A percentile compares a stretch with the other conserved stretches of the same genome.
These are phyloP conservation scores for Ganaspis sp. DNA, from an alignment of 1,140 invertebrate species.

Conservation along the genomic window DNA sequence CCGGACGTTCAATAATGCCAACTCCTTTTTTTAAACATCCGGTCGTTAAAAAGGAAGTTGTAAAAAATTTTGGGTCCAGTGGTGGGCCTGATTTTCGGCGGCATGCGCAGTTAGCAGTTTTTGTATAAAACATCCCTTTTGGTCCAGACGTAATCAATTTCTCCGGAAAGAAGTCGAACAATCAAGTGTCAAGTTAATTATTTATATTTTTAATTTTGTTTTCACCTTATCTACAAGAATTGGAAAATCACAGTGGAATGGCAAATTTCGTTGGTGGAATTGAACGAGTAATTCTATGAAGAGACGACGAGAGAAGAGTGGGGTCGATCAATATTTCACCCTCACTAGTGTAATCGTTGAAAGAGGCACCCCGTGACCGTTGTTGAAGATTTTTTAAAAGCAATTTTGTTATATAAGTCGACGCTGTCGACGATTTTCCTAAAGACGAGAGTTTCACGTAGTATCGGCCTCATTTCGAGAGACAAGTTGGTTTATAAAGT, in stretches of 20 bases:
- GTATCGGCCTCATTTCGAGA: background rate
- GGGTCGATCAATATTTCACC: conserved; percentile 64
- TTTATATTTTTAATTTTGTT: background rate
- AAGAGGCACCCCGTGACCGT: conserved; percentile 26
- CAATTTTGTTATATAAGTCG: conserved; percentile 2
- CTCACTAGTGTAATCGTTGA: conserved; percentile 46
- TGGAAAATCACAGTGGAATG: background rate
- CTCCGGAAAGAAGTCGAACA: background rate
- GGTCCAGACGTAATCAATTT: background rate
- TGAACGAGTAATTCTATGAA: background rate
- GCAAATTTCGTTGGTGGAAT: background rate
- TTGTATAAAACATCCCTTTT: background rate
- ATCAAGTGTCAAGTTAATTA: background rate
- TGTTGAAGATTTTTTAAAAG: conserved; percentile 39
- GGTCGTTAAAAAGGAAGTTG: background rate
- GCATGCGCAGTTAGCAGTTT: background rate
- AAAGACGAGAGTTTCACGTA: background rate
- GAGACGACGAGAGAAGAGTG: background rate
- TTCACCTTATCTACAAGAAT: too few species aligned
- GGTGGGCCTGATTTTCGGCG: conserved; percentile 2
- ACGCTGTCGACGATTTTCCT: background rate
- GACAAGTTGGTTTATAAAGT: background rate
- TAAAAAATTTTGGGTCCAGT: conserved; percentile 1
- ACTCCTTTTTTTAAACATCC: background rate
- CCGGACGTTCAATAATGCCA: background rate